phyloP scores from a whole-genome alignment of 2,797 vertebrate genomes.

The Melanotaenia pygmaea region DNA sequence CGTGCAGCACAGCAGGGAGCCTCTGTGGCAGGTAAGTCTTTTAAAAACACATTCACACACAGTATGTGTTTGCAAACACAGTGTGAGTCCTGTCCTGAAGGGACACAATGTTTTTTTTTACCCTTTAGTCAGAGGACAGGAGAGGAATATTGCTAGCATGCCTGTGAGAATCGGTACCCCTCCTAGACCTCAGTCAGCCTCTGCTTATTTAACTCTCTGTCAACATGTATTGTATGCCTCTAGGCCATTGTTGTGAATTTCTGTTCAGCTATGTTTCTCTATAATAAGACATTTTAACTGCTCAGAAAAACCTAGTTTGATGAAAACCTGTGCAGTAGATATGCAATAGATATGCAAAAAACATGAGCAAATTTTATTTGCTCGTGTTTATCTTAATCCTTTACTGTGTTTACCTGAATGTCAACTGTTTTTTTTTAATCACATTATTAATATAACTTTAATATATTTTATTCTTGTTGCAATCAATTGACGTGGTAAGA shows the following conservation, averaged over 20 bases:
- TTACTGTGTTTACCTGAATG: background rate
- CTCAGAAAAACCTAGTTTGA: too few relatives aligned
- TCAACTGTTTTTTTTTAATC: background rate
- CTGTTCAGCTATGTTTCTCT: slow-evolving; percentile 20
- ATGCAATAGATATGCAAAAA: too few relatives aligned
- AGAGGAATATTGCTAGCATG: slow-evolving; percentile 47
- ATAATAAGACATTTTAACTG: slow-evolving; percentile 14
- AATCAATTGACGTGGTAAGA: background rate
- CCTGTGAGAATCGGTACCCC: slow-evolving; percentile 56
- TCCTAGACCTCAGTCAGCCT: slow-evolving; percentile 39
- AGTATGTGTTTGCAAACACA: background rate
- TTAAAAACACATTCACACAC: background rate
- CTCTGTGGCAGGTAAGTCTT: slow-evolving; percentile 31
- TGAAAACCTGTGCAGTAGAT: too few relatives aligned
- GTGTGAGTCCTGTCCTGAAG: slow-evolving; percentile 25
- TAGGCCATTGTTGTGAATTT: slow-evolving; percentile 41
- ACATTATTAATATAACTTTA: slow-evolving; percentile 6
- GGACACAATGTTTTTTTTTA: slow-evolving; percentile 50
- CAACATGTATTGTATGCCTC: slow-evolving; percentile 36
- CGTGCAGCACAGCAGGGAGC: slow-evolving; percentile 2
- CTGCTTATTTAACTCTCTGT: slow-evolving; percentile 49
- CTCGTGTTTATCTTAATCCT: background rate
- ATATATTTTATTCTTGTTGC: slow-evolving; percentile 1
- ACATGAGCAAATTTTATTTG: background rate
- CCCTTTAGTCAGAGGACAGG: slow-evolving; percentile 35